Evolutionary conservation across 2,797 vertebrate genomes (phyloP), one percentile per base, ranked within the genome.

Genomic region (Chrosomus eos): DNA sequence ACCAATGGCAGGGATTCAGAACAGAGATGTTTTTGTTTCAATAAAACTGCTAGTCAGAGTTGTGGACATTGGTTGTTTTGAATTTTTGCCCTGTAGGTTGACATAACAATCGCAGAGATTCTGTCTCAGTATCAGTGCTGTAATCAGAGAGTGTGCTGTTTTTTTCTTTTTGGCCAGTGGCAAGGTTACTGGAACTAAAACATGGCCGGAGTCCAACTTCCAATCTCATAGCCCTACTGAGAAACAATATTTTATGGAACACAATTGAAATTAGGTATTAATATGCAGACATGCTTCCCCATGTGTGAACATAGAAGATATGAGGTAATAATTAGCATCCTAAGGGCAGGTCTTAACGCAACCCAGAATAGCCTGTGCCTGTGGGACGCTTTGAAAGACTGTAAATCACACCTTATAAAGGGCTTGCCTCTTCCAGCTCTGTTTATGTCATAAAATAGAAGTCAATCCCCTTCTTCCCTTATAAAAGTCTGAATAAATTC

Each of bases 281-380:
- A 51, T 53, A 70, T 36, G 77, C 81, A 85, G 60, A 83, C 80
- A 83, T 74, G 84, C 76, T 78, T 64, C 68, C 55, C 78, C 82
- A 60, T 74, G 73, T 74, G 53, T 70, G 53, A 76, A 67, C 66
- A 71, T 40, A 70, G 33, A 48, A 55, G 64, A 64, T 33, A 85
- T 75, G 60, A 64, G 81, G 82, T 87, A 85, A 79, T 89, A 88
- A 88, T 88, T 87, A 88, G 70, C 82, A 74, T 78, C 85, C 81
- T 81, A 53, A 74, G 86, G 81, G 81, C 75, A 85, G 40, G 23
- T 80, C 60, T 62, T 43, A 85, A 84, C 23, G 31, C 71, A 74
- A 84, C 86, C 83, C 55, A 87, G 86, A 89, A 84, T 87, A 88
- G 81, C 28, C 33, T 79, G 60, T 70, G 80, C 81, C 79, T 84